Percentiles rank a stretch among this genome's conserved stretches.
Conservation (phyloP, 2,113 vertebrate species). For the Pelodiscus sinensis region DNA sequence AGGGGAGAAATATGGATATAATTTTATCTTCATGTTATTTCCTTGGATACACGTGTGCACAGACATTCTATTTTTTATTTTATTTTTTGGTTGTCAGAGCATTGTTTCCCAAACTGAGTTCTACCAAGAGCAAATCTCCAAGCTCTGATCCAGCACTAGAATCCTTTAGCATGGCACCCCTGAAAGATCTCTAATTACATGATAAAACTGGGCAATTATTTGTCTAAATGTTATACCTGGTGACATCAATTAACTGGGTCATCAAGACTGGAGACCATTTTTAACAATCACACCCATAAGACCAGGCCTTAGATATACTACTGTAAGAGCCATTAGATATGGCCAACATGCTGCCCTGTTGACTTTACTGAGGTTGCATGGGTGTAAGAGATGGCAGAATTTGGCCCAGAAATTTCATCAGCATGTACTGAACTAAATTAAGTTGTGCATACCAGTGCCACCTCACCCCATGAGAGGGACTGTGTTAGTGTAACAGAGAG, state of each 20-base stretch:
- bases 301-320: background rate
- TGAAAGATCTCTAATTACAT: background rate
- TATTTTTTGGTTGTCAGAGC: background rate
- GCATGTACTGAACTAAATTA: background rate
- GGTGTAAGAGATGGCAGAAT: background rate
- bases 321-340: background rate
- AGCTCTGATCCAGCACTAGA: background rate
- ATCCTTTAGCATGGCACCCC: background rate
- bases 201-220: background rate
- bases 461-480: background rate
- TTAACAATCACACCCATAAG: background rate
- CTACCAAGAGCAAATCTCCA: background rate
- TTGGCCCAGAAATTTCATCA: background rate
- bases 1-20: background rate
- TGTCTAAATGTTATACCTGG: background rate
- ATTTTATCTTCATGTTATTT: background rate
- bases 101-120: background rate
- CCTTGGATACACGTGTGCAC: background rate
- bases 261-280: background rate
- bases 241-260: background rate
- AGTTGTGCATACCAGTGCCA: background rate
- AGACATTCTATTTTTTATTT: background rate
- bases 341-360: background rate
- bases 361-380: background rate
- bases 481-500: fast-evolving